These are phyloP conservation scores for Penaeus vannamei DNA, from an alignment of 1,140 invertebrate genomes.

Conservation along the genomic window DNA sequence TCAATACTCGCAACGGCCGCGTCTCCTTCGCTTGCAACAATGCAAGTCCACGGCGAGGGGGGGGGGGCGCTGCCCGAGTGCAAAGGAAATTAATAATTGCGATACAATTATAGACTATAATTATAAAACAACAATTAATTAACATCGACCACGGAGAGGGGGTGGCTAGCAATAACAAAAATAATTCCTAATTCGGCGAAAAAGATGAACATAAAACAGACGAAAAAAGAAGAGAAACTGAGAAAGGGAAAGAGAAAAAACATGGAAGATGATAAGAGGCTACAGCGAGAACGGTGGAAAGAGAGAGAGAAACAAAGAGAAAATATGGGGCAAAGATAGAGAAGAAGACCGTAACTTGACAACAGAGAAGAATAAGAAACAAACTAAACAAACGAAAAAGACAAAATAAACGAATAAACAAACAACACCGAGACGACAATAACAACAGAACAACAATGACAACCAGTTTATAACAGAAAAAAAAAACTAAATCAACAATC, in stretches of 20 bases:
- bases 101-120: too few species aligned
- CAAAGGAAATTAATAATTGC: too few species aligned
- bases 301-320: neutral
- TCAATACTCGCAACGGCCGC: too few species aligned
- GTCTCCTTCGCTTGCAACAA: too few species aligned
- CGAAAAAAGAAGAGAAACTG: conserved; percentile 31
- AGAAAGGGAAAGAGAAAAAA: neutral
- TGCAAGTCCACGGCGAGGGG: too few species aligned
- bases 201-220: conserved; percentile 12
- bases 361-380: neutral
- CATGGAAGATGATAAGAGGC: neutral
- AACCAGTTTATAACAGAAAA: too few species aligned
- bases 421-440: neutral
- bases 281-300: neutral
- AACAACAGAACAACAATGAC: neutral
- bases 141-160: neutral
- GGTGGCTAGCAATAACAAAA: neutral
- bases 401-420: neutral
- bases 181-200: neutral
- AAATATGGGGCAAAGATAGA: neutral
- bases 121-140: too few species aligned
- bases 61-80: too few species aligned
- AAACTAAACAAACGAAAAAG: too few species aligned
- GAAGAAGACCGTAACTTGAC: neutral
- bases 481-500: too few species aligned